phyloP scores from a whole-genome alignment of 2,113 vertebrate species.

The Genyomyrus donnyi region DNA sequence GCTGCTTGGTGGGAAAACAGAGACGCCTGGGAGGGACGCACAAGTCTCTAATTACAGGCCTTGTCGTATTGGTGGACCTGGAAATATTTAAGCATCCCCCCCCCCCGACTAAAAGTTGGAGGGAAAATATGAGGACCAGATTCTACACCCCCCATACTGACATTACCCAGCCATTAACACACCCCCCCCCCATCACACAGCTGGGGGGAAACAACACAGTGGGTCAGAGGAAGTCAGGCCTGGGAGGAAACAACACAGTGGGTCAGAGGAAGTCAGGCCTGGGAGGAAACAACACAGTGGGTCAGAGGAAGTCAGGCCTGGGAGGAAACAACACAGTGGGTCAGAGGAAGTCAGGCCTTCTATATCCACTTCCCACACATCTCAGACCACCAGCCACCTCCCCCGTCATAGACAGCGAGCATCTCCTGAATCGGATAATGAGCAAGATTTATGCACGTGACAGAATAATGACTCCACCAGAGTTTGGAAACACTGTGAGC shows the following conservation, averaged over 20 bases:
- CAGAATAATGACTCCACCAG: slow-evolving; percentile 36
- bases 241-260: neutral
- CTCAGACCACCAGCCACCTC: neutral
- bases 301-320: neutral
- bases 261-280: neutral
- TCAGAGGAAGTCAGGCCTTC: neutral
- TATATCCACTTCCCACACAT: neutral
- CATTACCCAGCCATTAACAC: too few relatives aligned
- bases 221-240: neutral
- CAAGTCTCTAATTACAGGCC: slow-evolving; percentile 48
- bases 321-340: neutral
- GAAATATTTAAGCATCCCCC: slow-evolving; percentile 35
- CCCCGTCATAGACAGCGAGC: slow-evolving; percentile 24
- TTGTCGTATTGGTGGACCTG: slow-evolving; percentile 41
- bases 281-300: neutral
- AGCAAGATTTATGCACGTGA: slow-evolving; percentile 44
- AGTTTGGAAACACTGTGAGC: slow-evolving; percentile 20
- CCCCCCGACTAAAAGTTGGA: neutral
- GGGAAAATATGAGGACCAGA: neutral
- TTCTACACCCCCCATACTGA: neutral
- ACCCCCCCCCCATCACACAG: neutral
- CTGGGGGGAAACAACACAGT: neutral
- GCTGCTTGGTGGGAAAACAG: slow-evolving; percentile 32
- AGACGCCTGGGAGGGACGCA: slow-evolving; percentile 44
- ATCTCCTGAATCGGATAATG: slow-evolving; percentile 37